Conservation (phyloP, 2,113 vertebrate genomes). For the Pterophyllum scalare region DNA sequence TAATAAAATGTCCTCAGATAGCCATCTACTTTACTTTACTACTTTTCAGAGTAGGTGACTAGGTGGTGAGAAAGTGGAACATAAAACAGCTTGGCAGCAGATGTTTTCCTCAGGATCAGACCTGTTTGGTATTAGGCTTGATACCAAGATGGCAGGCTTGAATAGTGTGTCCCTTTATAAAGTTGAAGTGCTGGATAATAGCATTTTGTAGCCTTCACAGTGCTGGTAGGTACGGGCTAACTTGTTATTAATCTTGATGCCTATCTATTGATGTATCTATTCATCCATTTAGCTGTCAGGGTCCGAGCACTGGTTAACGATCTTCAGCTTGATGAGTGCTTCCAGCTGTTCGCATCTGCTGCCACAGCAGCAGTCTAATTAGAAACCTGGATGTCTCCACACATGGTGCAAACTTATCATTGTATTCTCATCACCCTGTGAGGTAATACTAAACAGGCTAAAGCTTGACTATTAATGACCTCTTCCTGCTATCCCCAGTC, state of each 20-base stretch:
- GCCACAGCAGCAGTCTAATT: slow-evolving; percentile 60
- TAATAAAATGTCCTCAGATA: too few relatives aligned
- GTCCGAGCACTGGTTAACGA: slow-evolving; percentile 54
- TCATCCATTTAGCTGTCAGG: slow-evolving; percentile 54
- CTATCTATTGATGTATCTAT: slow-evolving; percentile 25
- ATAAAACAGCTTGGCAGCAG: too few relatives aligned
- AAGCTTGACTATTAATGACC: slow-evolving; percentile 39
- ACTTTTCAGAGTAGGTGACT: background rate
- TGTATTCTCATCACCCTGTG: slow-evolving; percentile 41
- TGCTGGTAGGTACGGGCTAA: background rate
- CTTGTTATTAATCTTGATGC: slow-evolving; percentile 5
- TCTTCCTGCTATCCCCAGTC: background rate
- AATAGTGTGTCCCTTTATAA: background rate
- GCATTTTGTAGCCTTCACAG: background rate
- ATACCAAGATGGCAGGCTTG: background rate
- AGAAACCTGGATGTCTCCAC: slow-evolving; percentile 30
- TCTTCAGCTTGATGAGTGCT: slow-evolving; percentile 51
- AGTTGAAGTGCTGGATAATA: fast-evolving
- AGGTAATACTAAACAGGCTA: slow-evolving; percentile 33
- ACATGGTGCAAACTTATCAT: slow-evolving; percentile 29
- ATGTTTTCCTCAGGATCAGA: background rate
- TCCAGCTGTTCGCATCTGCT: slow-evolving; percentile 73
- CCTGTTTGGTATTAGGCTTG: background rate
- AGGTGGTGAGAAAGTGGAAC: background rate
- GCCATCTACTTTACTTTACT: too few relatives aligned